These are phyloP conservation scores for Hymenochirus boettgeri DNA, from an alignment of 2,113 vertebrate genomes.

Conservation along the genomic window DNA sequence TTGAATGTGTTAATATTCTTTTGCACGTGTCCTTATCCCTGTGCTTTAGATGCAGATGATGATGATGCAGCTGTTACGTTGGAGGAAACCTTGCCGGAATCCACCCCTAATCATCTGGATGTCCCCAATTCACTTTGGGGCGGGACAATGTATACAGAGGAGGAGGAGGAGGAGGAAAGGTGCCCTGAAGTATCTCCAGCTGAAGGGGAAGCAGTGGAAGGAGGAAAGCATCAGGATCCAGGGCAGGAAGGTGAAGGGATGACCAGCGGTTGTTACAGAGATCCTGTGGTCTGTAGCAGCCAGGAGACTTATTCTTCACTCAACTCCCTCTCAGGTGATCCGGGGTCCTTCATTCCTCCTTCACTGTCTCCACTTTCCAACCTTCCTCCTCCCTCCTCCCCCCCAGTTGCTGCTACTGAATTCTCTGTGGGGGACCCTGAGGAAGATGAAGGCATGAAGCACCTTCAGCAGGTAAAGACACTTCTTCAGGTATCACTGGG, in stretches of 20 bases:
- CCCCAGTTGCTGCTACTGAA: slow-evolving; percentile 65
- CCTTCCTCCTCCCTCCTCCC: slow-evolving; percentile 47
- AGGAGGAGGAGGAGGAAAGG: slow-evolving; percentile 7
- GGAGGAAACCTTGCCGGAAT: neutral
- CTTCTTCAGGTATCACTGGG: too few species aligned
- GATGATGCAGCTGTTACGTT: too few species aligned
- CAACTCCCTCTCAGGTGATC: slow-evolving; percentile 4
- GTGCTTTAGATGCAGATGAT: too few species aligned
- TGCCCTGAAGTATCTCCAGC: neutral
- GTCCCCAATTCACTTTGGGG: neutral
- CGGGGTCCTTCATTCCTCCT: slow-evolving; percentile 3
- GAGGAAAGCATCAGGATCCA: slow-evolving; percentile 29
- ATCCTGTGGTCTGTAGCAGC: neutral
- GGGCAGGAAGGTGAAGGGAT: neutral
- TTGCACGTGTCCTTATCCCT: too few species aligned
- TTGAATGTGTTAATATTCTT: too few species aligned
- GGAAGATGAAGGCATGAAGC: slow-evolving; percentile 90
- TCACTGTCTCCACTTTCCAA: neutral
- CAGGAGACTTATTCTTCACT: neutral
- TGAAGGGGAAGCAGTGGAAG: slow-evolving; percentile 12
- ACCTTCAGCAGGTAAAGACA: slow-evolving; percentile 79
- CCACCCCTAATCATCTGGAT: neutral
- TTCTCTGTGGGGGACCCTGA: slow-evolving; percentile 74
- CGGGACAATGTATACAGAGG: neutral
- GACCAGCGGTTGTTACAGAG: neutral